These are phyloP conservation scores for Pelobates cultripes DNA, from an alignment of 2,797 vertebrate species.

Conservation along the genomic window DNA sequence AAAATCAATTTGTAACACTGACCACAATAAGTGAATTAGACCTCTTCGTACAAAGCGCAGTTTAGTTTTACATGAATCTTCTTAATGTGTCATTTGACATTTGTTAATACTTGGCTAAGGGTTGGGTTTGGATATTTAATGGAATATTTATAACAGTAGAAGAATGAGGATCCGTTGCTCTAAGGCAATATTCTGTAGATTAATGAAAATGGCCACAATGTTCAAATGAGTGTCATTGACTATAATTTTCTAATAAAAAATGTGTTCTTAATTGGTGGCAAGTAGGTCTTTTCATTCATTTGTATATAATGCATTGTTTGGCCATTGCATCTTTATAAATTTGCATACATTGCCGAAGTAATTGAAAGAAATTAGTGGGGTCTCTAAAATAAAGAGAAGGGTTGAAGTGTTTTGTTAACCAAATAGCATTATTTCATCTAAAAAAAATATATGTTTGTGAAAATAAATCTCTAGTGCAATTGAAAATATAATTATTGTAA, in stretches of 20 bases:
- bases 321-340: not conserved
- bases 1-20: conserved; percentile 60
- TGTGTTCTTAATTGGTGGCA: conserved; percentile 61
- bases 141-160: conserved; percentile 70
- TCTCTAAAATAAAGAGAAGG: too few relatives aligned
- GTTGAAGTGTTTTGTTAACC: too few relatives aligned
- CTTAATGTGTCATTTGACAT: conserved; percentile 69
- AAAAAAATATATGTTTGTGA: too few relatives aligned
- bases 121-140: conserved; percentile 69
- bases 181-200: conserved; percentile 67
- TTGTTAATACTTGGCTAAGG: conserved; percentile 68
- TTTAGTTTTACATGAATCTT: conserved; percentile 67
- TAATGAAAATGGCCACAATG: conserved; percentile 66
- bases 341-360: not conserved
- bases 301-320: conserved; percentile 51
- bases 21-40: conserved; percentile 63
- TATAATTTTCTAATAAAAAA: conserved; percentile 60
- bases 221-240: conserved; percentile 68
- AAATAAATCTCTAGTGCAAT: too few relatives aligned
- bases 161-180: conserved; percentile 63
- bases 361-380: not conserved
- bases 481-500: too few relatives aligned
- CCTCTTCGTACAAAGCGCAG: conserved; percentile 60
- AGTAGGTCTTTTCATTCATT: conserved; percentile 59
- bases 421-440: too few relatives aligned